phyloP scores from a whole-genome alignment of 2,797 vertebrate species.

The Sciurus carolinensis region DNA sequence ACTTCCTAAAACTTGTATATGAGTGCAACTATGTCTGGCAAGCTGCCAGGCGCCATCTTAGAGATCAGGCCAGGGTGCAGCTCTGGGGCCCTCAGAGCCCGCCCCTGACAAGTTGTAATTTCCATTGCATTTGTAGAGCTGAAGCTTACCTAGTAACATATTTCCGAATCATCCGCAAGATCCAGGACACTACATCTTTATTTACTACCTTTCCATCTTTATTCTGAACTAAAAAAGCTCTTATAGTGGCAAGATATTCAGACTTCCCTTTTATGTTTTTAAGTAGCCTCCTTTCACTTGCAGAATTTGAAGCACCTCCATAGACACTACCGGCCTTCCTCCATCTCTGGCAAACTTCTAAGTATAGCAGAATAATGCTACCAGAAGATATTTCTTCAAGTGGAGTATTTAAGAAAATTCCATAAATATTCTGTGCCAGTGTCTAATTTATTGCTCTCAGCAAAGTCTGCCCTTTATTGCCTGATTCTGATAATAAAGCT shows the following conservation, averaged over 20 bases:
- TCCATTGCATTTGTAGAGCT: not conserved
- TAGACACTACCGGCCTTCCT: not conserved
- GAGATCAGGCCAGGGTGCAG: too few relatives aligned
- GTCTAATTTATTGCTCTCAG: not conserved
- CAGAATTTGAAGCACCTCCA: not conserved
- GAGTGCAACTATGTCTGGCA: too few relatives aligned
- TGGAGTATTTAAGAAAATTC: not conserved
- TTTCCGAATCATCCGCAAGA: not conserved
- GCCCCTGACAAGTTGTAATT: not conserved
- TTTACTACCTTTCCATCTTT: not conserved
- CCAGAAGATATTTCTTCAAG: not conserved
- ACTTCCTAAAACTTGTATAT: too few relatives aligned
- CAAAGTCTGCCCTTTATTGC: not conserved
- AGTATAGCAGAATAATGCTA: not conserved
- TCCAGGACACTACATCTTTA: constrained; percentile 7
- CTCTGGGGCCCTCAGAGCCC: too few relatives aligned
- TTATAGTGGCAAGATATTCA: not conserved
- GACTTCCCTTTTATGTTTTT: not conserved
- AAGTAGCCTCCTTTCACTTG: not conserved
- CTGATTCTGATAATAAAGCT: not conserved
- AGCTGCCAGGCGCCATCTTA: too few relatives aligned
- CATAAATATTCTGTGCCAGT: not conserved
- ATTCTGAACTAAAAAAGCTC: not conserved
- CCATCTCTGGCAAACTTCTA: not conserved
- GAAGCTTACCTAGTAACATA: not conserved